These are phyloP conservation scores for Aricia agestis DNA, from an alignment of 1,140 invertebrate species.

Conservation along the genomic window DNA sequence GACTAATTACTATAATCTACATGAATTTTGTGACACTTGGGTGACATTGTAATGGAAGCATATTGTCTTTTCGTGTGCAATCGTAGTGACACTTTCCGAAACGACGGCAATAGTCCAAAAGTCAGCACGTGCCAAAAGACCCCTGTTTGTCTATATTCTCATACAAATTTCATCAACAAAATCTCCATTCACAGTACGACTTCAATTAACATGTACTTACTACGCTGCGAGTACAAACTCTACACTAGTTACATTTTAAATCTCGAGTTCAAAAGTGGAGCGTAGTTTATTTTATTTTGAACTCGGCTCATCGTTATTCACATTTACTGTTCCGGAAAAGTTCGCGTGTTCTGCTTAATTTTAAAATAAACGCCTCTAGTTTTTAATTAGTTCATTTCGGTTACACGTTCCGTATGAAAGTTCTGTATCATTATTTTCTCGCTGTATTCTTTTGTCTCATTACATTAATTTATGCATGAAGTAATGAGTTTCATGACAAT, in stretches of 20 bases:
- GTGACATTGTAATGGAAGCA: no score
- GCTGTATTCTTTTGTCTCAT: background rate
- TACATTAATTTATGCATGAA: background rate
- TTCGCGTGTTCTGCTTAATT: slow-evolving; percentile 9
- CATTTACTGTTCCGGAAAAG: background rate
- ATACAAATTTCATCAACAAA: background rate
- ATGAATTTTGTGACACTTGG: no score
- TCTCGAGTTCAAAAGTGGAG: slow-evolving; percentile 9
- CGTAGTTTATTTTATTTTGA: slow-evolving; percentile 8
- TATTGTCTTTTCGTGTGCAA: no score
- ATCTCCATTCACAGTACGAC: background rate
- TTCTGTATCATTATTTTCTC: background rate
- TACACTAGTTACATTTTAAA: slow-evolving; percentile 9
- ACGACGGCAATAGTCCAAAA: no score
- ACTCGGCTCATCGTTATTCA: background rate
- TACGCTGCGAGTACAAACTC: background rate
- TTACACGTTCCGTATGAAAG: background rate
- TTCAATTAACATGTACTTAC: background rate
- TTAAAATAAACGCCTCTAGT: slow-evolving; percentile 6
- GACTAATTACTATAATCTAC: no score
- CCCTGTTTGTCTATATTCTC: no score
- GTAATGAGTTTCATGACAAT: background rate
- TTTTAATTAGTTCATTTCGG: slow-evolving; percentile 10
- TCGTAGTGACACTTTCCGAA: no score
- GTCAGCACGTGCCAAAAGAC: no score